phyloP scores from a whole-genome alignment of 1,140 invertebrate species.

The Cotesia chilonis region DNA sequence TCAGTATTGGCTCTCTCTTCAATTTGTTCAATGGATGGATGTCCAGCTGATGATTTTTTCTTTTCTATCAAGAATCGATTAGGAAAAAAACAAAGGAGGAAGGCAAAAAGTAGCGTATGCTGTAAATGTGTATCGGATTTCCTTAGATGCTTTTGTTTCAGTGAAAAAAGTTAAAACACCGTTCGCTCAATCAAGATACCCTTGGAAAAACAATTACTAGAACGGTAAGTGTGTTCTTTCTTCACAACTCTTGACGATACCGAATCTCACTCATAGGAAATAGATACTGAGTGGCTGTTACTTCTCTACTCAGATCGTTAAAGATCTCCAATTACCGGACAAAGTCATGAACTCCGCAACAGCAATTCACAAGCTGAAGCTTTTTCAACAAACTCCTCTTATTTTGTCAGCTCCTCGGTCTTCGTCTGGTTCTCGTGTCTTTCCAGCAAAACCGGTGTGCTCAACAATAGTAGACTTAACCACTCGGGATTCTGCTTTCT shows the following conservation, averaged over 20 bases:
- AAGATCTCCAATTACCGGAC: constrained; percentile 50
- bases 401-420: background rate
- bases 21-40: too few species aligned
- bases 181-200: constrained; percentile 7
- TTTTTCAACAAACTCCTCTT: constrained; percentile 5
- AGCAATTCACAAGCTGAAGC: background rate
- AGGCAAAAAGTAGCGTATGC: background rate
- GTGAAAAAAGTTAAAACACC: background rate
- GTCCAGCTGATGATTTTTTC: too few species aligned
- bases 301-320: constrained; percentile 43
- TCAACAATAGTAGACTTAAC: constrained; percentile 19
- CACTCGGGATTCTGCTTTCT: constrained; percentile 11
- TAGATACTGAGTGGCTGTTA: constrained; percentile 41
- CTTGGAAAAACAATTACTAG: constrained; percentile 18
- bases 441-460: background rate
- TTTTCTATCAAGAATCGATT: too few species aligned
- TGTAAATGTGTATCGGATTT: constrained; percentile 17
- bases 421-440: constrained; percentile 21
- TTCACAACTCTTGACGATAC: constrained; percentile 24
- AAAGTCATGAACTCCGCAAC: constrained; percentile 39
- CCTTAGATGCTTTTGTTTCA: background rate
- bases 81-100: too few species aligned
- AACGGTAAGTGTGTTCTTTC: constrained; percentile 1
- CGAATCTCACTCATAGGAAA: constrained; percentile 35
- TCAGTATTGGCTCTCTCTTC: too few species aligned